Conservation (phyloP, 1,140 invertebrate species). For the Dysdera silvatica region DNA sequence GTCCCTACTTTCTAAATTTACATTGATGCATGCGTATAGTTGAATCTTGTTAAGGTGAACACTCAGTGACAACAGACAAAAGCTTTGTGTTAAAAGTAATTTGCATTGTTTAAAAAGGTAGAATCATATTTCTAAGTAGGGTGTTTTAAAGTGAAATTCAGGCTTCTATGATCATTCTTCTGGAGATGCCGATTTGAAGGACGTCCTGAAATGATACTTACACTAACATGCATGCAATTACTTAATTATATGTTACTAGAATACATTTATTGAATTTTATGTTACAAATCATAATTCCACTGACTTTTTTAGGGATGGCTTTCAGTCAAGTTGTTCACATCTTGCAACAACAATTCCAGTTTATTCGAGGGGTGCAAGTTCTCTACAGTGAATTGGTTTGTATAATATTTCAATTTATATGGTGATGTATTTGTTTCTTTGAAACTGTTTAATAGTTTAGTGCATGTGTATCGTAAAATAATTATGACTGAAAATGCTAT, state of each 20-base stretch:
- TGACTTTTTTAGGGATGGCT: slow-evolving; percentile 77
- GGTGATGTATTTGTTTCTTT: background rate
- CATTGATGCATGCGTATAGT: no score
- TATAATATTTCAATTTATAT: slow-evolving; percentile 26
- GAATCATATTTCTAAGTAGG: background rate
- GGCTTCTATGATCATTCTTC: background rate
- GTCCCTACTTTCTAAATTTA: no score
- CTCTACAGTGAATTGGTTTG: slow-evolving; percentile 88
- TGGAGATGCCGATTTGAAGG: background rate
- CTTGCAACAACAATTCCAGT: slow-evolving; percentile 79
- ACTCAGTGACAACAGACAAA: no score
- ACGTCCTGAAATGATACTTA: background rate
- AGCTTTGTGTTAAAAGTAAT: no score
- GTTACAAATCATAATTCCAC: background rate
- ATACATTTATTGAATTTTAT: no score
- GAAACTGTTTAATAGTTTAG: background rate
- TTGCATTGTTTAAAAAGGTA: no score
- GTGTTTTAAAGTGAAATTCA: background rate
- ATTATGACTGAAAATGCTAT: no score
- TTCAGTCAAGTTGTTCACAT: slow-evolving; percentile 93
- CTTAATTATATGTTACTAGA: slow-evolving; percentile 7
- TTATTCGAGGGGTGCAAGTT: slow-evolving; percentile 89
- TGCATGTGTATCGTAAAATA: no score
- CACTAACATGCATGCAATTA: background rate
- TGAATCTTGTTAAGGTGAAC: no score